phyloP scores from a whole-genome alignment of 2,888 invertebrate genomes.

The Dusona sp. region DNA sequence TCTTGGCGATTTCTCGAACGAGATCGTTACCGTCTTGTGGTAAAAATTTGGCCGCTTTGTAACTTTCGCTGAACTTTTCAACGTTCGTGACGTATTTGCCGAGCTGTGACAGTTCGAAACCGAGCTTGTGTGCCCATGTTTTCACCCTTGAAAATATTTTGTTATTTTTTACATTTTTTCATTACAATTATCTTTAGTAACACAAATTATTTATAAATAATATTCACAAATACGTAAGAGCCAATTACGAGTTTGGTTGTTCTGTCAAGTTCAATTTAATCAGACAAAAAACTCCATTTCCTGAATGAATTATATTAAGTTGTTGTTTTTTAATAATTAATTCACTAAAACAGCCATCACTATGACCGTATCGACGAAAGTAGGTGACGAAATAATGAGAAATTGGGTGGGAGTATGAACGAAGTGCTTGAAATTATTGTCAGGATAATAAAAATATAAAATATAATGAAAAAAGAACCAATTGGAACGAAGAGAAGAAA shows the following conservation, averaged over 20 bases:
- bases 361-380: background rate
- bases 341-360: background rate
- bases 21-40: constrained; percentile 91
- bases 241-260: background rate
- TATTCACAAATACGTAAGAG: background rate
- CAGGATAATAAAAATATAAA: background rate
- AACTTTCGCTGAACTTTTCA: constrained; percentile 93
- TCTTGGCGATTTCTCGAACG: constrained; percentile 93
- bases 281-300: background rate
- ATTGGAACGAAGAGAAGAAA: background rate
- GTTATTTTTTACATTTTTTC: background rate
- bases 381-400: background rate
- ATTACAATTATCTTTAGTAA: background rate
- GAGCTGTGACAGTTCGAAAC: constrained; percentile 92
- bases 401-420: background rate
- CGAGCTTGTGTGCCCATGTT: constrained; percentile 93
- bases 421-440: background rate
- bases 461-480: background rate
- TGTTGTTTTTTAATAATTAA: background rate
- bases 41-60: constrained; percentile 91
- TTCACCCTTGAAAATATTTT: constrained; percentile 87
- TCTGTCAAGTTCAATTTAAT: background rate
- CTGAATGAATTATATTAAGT: background rate
- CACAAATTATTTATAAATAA: background rate
- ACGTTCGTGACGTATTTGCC: constrained; percentile 93